These are phyloP conservation scores for Leptobrachium ailaonicum DNA, from an alignment of 2,113 vertebrate species.

Conservation along the genomic window DNA sequence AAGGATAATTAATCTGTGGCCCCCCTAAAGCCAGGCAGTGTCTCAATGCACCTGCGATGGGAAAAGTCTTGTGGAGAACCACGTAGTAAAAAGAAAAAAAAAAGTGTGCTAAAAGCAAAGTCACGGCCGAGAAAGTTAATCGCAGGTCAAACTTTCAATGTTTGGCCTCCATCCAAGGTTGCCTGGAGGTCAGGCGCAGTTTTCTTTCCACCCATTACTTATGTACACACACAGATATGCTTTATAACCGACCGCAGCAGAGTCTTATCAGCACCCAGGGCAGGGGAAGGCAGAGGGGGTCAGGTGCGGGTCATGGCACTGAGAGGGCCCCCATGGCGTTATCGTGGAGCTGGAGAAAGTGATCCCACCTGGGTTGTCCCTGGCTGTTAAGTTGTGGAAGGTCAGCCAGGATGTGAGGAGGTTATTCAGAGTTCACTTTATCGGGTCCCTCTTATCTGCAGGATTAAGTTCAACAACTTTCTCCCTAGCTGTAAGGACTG, in stretches of 20 bases:
- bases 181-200: constrained; percentile 50
- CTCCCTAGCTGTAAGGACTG: constrained; percentile 53
- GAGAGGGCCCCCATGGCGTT: constrained; percentile 57
- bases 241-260: constrained; percentile 49
- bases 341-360: constrained; percentile 61
- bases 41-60: constrained; percentile 23
- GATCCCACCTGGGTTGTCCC: constrained; percentile 69
- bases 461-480: constrained; percentile 56
- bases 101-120: constrained; percentile 24
- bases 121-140: constrained; percentile 50
- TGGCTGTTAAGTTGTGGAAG: constrained; percentile 66
- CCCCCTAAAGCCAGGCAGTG: not conserved
- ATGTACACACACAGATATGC: constrained; percentile 39
- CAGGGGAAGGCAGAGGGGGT: constrained; percentile 56
- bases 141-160: constrained; percentile 43
- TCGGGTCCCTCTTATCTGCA: constrained; percentile 38
- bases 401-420: constrained; percentile 69
- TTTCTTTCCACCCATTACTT: constrained; percentile 5
- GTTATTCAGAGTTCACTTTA: constrained; percentile 64
- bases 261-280: constrained; percentile 49
- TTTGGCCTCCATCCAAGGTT: constrained; percentile 54
- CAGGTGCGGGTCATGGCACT: constrained; percentile 60
- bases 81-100: too few species aligned
- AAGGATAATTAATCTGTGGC: too few species aligned
- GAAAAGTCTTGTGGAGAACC: constrained; percentile 20